A percentile compares a stretch with the other conserved stretches of the same genome.
Conservation (phyloP, 2,888 invertebrate species). For the Notodonta dromedarius region DNA sequence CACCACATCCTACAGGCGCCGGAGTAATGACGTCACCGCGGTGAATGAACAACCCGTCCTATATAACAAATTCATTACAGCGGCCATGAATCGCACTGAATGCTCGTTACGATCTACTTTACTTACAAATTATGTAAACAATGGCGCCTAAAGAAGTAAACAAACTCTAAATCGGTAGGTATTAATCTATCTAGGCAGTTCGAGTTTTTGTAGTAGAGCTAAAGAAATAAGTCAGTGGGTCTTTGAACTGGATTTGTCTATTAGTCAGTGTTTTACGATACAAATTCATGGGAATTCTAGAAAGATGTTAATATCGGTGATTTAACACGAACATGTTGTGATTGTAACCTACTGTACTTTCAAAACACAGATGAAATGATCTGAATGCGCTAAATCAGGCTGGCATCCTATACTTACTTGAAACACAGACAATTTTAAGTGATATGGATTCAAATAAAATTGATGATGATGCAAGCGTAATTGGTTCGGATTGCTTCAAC, state of each 20-base stretch:
- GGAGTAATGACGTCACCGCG: constrained; percentile 26
- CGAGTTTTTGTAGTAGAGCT: neutral
- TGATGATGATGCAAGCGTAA: neutral
- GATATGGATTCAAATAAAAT: neutral
- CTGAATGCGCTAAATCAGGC: no score
- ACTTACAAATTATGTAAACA: constrained; percentile 2
- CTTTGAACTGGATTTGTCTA: constrained; percentile 3
- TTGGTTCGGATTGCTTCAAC: neutral
- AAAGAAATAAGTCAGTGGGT: constrained; percentile 7
- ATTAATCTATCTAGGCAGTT: neutral
- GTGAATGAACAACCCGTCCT: constrained; percentile 36
- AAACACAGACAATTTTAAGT: no score
- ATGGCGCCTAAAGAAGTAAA: constrained; percentile 3
- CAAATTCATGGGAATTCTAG: constrained; percentile 6
- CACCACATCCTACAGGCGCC: constrained; percentile 7
- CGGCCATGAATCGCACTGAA: constrained; percentile 17
- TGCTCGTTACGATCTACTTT: constrained; percentile 2
- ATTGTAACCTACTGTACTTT: neutral
- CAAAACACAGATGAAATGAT: no score
- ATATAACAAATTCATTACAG: constrained; percentile 30
- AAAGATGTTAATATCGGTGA: neutral
- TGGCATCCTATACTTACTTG: no score
- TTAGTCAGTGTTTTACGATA: constrained; percentile 9
- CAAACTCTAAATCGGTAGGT: neutral
- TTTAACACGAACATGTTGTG: neutral